Evolutionary conservation across 2,888 invertebrate species (phyloP), one percentile per base, ranked within the genome.

Genomic region (Glomeris marginata): DNA sequence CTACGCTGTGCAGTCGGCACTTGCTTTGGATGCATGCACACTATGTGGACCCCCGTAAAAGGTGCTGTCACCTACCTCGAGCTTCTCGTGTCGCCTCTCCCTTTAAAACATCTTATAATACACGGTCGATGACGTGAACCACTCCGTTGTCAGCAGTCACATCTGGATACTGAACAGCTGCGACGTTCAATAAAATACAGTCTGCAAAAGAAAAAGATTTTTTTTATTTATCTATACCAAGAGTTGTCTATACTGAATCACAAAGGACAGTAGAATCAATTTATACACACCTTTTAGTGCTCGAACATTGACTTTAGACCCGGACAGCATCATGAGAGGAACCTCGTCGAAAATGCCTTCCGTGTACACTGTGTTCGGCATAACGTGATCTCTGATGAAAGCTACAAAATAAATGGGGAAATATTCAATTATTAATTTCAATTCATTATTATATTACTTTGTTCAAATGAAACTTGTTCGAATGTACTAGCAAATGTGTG

Each of bases 261-360:
- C n/a, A n/a, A n/a, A 28, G 8, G 28, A 28, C 8, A 28, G 3
- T 28, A 28, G 3, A 28, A 8, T 28, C 4, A 28, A 5, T 28
- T 28, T 8, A 28, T 28, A 28, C 10, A 15, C 43, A 49, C 49
- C 49, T 49, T 49, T 49, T 18, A 49, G 49, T 43, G 49, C 49
- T 43, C 49, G 20, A 16, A 49, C 49, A 43, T 49, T 43, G 21
- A 49, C 21, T 42, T 49, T 21, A 37, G 42, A 43, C 8, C 43
- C 43, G 15, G 49, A 33, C 18, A 43, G 20, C 15, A 43, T 49
- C 43, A 35, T 43, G 18, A 49, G 8, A 22, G 49, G 34, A 21
- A 43, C 42, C 43, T 49, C 49, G 16, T 49, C 49, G 37, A 49
- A 49, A 21, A 49, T 49, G 22, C 49, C 49, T 36, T 49, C 49